A percentile compares a stretch with the other conserved stretches of the same genome.
These are phyloP conservation scores for Nomada fucata DNA, from an alignment of 2,888 invertebrate species.

Conservation along the genomic window DNA sequence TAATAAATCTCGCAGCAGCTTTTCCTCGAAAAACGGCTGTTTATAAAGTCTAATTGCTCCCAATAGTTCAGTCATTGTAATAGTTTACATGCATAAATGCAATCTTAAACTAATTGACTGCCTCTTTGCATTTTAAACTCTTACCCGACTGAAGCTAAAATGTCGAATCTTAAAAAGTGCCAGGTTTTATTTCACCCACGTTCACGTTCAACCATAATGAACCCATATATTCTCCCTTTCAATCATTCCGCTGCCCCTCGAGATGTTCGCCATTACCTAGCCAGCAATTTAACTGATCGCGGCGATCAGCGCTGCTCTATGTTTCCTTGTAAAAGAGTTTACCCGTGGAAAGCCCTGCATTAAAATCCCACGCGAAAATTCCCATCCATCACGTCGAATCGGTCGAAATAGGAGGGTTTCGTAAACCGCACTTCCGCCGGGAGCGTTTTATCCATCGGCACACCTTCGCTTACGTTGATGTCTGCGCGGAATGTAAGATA, in stretches of 20 bases:
- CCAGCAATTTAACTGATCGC: constrained; percentile 6
- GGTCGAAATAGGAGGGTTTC: constrained; percentile 21
- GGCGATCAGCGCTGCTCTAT: background rate
- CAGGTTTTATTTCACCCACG: background rate
- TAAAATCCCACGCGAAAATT: constrained; percentile 31
- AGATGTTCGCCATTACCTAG: background rate
- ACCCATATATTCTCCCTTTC: background rate
- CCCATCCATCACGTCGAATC: constrained; percentile 7
- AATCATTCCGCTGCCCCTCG: constrained; percentile 5
- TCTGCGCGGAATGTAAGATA: constrained; percentile 67
- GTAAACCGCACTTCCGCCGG: constrained; percentile 14
- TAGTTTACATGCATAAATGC: too few relatives aligned
- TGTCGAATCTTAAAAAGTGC: too few relatives aligned
- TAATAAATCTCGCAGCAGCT: too few relatives aligned
- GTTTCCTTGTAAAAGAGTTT: constrained; percentile 20
- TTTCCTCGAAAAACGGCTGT: too few relatives aligned
- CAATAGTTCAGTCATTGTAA: too few relatives aligned
- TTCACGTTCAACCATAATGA: background rate
- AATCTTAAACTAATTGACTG: too few relatives aligned
- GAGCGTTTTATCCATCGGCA: constrained; percentile 37
- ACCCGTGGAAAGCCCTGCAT: constrained; percentile 30
- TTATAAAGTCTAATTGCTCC: too few relatives aligned
- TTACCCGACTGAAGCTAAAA: too few relatives aligned
- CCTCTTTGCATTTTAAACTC: background rate
- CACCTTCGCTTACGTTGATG: constrained; percentile 14